Conservation (phyloP, 1,140 invertebrate species). For the Zaprionus lachaisei region DNA sequence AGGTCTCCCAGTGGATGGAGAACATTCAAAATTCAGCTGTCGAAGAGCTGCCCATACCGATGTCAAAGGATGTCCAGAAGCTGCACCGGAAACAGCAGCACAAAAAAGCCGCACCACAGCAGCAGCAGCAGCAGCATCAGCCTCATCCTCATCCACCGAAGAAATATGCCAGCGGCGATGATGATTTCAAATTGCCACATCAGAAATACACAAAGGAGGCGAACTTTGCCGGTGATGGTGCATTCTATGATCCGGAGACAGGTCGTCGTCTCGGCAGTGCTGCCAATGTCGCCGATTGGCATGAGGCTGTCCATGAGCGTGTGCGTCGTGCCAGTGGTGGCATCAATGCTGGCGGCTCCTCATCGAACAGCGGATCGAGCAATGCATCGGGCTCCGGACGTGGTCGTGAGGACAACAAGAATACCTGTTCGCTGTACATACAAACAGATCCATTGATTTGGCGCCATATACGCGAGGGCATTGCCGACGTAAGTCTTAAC, state of each 20-base stretch:
- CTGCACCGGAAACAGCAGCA: slow-evolving; percentile 77
- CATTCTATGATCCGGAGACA: slow-evolving; percentile 77
- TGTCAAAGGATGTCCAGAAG: slow-evolving; percentile 82
- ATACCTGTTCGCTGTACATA: slow-evolving; percentile 97
- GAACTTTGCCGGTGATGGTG: slow-evolving; percentile 71
- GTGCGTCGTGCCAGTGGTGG: slow-evolving; percentile 85
- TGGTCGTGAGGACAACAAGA: slow-evolving; percentile 89
- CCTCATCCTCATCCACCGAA: slow-evolving; percentile 81
- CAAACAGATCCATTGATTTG: slow-evolving; percentile 99
- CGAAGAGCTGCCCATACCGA: slow-evolving; percentile 80
- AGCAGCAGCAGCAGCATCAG: slow-evolving; percentile 65
- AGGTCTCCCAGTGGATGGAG: slow-evolving; percentile 96
- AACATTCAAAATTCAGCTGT: slow-evolving; percentile 94
- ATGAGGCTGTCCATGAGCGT: slow-evolving; percentile 78
- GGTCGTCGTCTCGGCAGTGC: slow-evolving; percentile 67
- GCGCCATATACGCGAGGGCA: slow-evolving; percentile 92
- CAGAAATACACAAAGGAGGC: slow-evolving; percentile 85
- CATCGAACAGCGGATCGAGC: slow-evolving; percentile 45
- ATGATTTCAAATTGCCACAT: slow-evolving; percentile 83
- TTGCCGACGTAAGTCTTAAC: slow-evolving; percentile 87
- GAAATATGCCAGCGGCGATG: slow-evolving; percentile 77
- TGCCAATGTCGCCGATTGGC: slow-evolving; percentile 73
- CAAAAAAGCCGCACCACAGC: slow-evolving; percentile 64
- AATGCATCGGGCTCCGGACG: slow-evolving; percentile 83
- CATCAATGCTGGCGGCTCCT: slow-evolving; percentile 85